Evolutionary conservation across 2,113 vertebrate genomes (phyloP).

Genomic region (Ctenomys sociabilis): DNA sequence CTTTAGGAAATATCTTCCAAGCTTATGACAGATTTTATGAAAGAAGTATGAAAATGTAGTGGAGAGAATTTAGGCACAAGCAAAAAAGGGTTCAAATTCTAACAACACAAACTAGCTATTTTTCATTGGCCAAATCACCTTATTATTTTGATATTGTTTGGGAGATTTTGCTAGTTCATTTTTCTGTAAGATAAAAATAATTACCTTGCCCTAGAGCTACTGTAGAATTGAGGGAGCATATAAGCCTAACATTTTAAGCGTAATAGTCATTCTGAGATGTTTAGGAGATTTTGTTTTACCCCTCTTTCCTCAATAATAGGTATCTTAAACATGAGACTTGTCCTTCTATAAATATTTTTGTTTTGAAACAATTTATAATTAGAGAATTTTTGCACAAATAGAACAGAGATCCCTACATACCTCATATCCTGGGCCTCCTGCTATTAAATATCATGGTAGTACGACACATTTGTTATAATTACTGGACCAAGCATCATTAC

Average conservation of each 20-base stretch:
- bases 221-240: neutral
- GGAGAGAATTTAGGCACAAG: neutral
- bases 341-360: neutral
- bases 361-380: slow-evolving; percentile 26
- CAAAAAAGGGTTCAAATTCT: slow-evolving; percentile 28
- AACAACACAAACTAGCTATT: neutral
- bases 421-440: neutral
- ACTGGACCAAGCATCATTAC: neutral
- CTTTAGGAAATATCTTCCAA: slow-evolving; percentile 43
- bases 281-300: neutral
- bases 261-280: neutral
- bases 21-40: neutral
- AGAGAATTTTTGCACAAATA: slow-evolving; percentile 33
- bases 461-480: neutral
- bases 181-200: slow-evolving; percentile 3
- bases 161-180: neutral
- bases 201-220: neutral
- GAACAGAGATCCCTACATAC: neutral
- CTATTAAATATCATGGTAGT: neutral
- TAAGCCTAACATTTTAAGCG: neutral
- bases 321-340: neutral
- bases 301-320: neutral
- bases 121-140: slow-evolving; percentile 3
- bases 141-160: neutral
- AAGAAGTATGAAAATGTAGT: slow-evolving; percentile 20